Evolutionary conservation across 1,140 invertebrate species (phyloP).

Genomic region (Bilobella aurantiaca): DNA sequence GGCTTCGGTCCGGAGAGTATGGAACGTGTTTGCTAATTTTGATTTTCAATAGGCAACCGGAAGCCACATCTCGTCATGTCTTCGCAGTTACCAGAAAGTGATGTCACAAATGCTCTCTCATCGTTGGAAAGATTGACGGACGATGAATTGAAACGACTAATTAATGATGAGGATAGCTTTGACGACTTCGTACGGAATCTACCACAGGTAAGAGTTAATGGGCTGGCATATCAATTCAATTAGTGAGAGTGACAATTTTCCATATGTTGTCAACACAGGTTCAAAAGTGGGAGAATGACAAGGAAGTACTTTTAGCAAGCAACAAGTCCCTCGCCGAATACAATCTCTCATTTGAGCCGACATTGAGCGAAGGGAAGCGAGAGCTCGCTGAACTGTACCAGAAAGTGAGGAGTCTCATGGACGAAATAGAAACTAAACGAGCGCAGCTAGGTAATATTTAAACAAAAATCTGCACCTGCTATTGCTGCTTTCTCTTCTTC

Average conservation of each 20-base stretch:
- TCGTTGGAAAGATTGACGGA: constrained; percentile 50
- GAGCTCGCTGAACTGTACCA: constrained; percentile 57
- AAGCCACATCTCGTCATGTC: too few relatives aligned
- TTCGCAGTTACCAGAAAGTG: constrained; percentile 33
- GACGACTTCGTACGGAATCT: constrained; percentile 65
- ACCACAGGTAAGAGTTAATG: constrained; percentile 54
- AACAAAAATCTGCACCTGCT: background rate
- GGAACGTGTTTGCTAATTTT: too few relatives aligned
- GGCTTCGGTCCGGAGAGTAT: too few relatives aligned
- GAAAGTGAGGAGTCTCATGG: constrained; percentile 54
- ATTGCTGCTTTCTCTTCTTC: too few relatives aligned
- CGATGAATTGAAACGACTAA: constrained; percentile 68
- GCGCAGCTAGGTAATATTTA: constrained; percentile 37
- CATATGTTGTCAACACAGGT: constrained; percentile 50
- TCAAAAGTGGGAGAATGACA: constrained; percentile 65
- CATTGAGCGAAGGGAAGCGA: constrained; percentile 59
- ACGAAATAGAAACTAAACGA: constrained; percentile 50
- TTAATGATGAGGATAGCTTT: constrained; percentile 73
- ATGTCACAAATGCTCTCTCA: constrained; percentile 43
- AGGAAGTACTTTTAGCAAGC: constrained; percentile 69
- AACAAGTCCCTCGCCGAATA: constrained; percentile 77
- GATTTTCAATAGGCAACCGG: too few relatives aligned
- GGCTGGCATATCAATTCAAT: background rate
- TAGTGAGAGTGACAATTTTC: background rate
- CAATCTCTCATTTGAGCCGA: constrained; percentile 70